These are phyloP conservation scores for Chaunax sp. DNA, from an alignment of 2,797 vertebrate species.

Conservation along the genomic window DNA sequence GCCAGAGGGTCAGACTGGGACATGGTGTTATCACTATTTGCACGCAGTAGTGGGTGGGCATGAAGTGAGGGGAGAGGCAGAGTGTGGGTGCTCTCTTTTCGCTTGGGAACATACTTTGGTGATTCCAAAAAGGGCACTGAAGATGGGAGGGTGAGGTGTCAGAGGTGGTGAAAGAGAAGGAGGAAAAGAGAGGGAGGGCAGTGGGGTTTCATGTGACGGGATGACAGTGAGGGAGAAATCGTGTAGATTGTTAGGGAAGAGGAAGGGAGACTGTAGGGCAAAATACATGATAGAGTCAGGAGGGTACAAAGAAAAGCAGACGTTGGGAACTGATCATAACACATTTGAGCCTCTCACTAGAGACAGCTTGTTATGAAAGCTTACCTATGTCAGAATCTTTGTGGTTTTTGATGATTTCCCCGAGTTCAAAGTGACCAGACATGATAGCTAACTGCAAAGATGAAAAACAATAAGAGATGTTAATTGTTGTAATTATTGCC, in stretches of 20 bases:
- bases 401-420: conserved; percentile 93
- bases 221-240: conserved; percentile 14
- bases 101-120: conserved; percentile 88
- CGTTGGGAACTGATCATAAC: conserved; percentile 2
- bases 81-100: conserved; percentile 83
- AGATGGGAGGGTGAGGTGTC: conserved; percentile 4
- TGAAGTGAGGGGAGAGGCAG: conserved; percentile 85
- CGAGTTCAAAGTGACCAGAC: conserved; percentile 93
- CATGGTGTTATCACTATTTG: conserved; percentile 93
- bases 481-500: neutral
- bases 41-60: conserved; percentile 87
- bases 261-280: conserved; percentile 3
- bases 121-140: conserved; percentile 93
- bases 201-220: conserved; percentile 20
- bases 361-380: conserved; percentile 34
- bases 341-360: conserved; percentile 2
- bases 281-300: conserved; percentile 7
- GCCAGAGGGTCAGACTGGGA: conserved; percentile 85
- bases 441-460: conserved; percentile 88
- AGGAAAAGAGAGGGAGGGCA: neutral
- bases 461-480: neutral
- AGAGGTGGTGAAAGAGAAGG: neutral
- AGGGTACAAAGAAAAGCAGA: conserved; percentile 18
- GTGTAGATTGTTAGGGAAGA: conserved; percentile 14
- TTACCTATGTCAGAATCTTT: conserved; percentile 89